phyloP scores from a whole-genome alignment of 2,797 vertebrate genomes.

The Alcedo quadribrachys region DNA sequence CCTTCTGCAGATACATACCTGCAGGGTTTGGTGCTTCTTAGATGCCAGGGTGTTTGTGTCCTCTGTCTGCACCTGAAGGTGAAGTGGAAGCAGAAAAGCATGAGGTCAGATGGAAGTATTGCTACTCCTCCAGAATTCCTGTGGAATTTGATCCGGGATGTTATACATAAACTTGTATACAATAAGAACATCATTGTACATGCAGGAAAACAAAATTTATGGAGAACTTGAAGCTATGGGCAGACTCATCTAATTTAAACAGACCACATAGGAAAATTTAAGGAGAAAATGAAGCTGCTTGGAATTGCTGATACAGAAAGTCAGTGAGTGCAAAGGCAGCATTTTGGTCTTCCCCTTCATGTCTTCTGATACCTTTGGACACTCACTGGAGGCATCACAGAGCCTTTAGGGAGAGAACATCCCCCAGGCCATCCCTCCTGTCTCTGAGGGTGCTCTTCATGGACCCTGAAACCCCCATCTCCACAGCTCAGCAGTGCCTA shows the following conservation, averaged over 20 bases:
- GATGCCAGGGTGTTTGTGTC: fast-evolving
- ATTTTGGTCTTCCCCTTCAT: not conserved
- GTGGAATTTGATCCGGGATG: not conserved
- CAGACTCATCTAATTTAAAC: not conserved
- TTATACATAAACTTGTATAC: not conserved
- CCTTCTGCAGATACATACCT: not conserved
- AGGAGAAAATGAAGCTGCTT: not conserved
- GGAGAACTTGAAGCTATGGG: not conserved
- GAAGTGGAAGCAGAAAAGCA: not conserved
- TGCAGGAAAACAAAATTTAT: not conserved
- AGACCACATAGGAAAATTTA: not conserved
- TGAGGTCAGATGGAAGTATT: not conserved
- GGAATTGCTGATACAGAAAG: not conserved
- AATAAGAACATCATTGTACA: not conserved
- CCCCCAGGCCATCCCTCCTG: not conserved
- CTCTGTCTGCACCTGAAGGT: not conserved
- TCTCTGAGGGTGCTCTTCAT: not conserved
- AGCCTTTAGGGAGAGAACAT: not conserved
- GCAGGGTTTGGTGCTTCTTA: not conserved
- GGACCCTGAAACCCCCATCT: not conserved
- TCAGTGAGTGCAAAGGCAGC: not conserved
- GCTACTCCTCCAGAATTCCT: not conserved
- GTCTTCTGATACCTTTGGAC: not conserved
- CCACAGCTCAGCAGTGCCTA: not conserved
- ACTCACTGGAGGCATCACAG: not conserved